A percentile compares a stretch with the other conserved stretches of the same genome.
Conservation (phyloP, 2,888 invertebrate genomes). For the Latrodectus hesperus region DNA sequence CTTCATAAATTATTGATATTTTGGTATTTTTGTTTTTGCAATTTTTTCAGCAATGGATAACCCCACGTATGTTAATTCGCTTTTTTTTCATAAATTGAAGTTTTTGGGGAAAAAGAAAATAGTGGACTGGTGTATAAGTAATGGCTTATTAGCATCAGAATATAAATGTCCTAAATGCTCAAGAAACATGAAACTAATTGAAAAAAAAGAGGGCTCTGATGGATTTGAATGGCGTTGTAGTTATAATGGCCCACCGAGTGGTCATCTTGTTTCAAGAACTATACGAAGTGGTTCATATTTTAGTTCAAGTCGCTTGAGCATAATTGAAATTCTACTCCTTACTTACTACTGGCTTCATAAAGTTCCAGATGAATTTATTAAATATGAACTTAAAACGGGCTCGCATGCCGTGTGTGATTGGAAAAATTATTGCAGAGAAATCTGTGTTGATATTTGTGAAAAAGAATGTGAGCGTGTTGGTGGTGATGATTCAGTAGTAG, state of each 20-base stretch:
- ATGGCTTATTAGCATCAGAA: too few species aligned
- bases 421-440: neutral
- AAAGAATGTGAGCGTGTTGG: neutral
- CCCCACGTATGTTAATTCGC: too few species aligned
- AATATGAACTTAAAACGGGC: neutral
- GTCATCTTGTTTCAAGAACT: neutral
- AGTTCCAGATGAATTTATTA: neutral
- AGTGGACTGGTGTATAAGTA: too few species aligned
- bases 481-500: neutral
- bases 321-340: neutral
- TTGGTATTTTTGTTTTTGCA: too few species aligned
- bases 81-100: too few species aligned
- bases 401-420: neutral
- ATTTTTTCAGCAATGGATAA: too few species aligned
- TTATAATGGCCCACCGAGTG: neutral
- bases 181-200: neutral
- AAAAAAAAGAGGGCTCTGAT: neutral
- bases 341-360: neutral
- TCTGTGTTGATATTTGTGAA: neutral
- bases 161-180: neutral
- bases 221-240: neutral
- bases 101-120: too few species aligned
- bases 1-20: too few species aligned
- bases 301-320: neutral
- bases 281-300: neutral